Conservation (phyloP, 2,888 invertebrate genomes). For the Iphiclides podalirius region DNA sequence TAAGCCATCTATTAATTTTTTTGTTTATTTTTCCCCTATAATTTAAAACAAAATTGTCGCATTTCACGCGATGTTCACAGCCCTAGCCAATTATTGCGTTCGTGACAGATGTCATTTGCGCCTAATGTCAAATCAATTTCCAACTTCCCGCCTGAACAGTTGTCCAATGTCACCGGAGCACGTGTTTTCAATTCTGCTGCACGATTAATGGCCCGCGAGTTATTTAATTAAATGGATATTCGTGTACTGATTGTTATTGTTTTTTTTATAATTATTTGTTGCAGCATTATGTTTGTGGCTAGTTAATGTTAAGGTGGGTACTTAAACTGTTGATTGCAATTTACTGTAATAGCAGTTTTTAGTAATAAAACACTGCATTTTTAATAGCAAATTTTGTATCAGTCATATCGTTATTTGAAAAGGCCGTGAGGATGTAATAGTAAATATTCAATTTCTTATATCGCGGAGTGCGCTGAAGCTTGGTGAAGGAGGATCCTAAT, state of each 20-base stretch:
- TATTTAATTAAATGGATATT: conserved; percentile 3
- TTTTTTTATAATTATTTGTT: neutral
- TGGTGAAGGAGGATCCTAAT: no score
- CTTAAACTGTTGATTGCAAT: no score
- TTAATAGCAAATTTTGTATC: no score
- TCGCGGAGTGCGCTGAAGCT: no score
- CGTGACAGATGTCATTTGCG: conserved; percentile 17
- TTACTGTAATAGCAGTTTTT: no score
- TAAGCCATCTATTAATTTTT: neutral
- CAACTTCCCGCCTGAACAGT: conserved; percentile 13
- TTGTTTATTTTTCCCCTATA: neutral
- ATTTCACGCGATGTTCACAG: neutral
- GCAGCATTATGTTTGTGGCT: neutral
- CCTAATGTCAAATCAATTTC: conserved; percentile 24
- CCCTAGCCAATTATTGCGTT: conserved; percentile 10
- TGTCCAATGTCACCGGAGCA: conserved; percentile 9
- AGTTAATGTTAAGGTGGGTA: no score
- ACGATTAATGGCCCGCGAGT: conserved; percentile 6
- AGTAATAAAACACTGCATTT: no score
- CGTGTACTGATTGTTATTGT: neutral
- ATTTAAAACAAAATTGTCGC: neutral
- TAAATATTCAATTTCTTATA: no score
- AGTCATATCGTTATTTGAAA: no score
- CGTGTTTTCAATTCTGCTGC: conserved; percentile 13
- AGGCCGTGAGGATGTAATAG: no score